phyloP scores from a whole-genome alignment of 1,140 invertebrate species.

The Drosophila orena region DNA sequence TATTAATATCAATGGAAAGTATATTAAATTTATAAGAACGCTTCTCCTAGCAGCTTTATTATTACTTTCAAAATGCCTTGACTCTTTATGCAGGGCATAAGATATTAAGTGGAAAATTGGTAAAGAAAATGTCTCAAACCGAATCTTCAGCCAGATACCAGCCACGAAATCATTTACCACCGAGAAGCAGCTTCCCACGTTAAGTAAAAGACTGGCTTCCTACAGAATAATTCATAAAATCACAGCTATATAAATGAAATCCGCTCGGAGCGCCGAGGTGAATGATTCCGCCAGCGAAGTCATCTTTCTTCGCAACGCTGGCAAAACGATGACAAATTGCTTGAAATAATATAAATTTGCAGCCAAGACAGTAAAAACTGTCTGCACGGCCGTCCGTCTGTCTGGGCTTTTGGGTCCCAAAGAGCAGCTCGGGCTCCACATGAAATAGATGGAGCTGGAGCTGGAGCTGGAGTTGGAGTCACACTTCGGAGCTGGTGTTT shows the following conservation, averaged over 20 bases:
- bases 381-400: conserved; percentile 38
- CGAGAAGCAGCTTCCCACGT: neutral
- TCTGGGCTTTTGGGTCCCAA: conserved; percentile 25
- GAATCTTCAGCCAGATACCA: conserved; percentile 3
- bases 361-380: conserved; percentile 79
- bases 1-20: too few relatives aligned
- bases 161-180: conserved; percentile 40
- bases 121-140: conserved; percentile 48
- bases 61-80: too few relatives aligned
- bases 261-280: conserved; percentile 1
- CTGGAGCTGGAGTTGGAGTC: conserved; percentile 15
- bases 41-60: too few relatives aligned
- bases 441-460: conserved; percentile 3
- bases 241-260: conserved; percentile 20
- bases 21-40: too few relatives aligned
- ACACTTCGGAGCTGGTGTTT: conserved; percentile 31
- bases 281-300: conserved; percentile 59
- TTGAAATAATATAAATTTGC: conserved; percentile 82
- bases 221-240: conserved; percentile 1
- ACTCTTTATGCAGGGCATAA: conserved; percentile 8
- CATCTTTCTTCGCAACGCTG: conserved; percentile 68
- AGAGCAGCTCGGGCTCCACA: conserved; percentile 27
- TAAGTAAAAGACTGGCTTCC: neutral
- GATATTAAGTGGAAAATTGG: conserved; percentile 76
- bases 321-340: conserved; percentile 83